Percentiles rank a stretch among this genome's conserved stretches.
These are phyloP conservation scores for Daphoenositta chrysoptera DNA, from an alignment of 2,113 vertebrate species.

Conservation along the genomic window DNA sequence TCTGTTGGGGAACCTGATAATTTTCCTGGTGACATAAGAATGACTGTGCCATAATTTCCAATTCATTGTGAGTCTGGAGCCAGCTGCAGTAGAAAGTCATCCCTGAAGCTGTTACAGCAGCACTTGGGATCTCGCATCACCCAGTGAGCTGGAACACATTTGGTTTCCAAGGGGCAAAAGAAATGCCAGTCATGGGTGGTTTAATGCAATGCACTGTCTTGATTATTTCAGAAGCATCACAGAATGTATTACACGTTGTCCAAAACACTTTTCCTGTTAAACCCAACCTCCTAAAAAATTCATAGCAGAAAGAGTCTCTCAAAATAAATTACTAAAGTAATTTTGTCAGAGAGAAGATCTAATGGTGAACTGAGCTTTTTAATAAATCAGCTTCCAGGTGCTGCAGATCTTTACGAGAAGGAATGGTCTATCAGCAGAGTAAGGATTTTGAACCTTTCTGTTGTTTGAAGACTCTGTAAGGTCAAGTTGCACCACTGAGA, in stretches of 20 bases:
- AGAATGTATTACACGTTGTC: not conserved
- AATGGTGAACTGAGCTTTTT: constrained; percentile 20
- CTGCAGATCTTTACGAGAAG: constrained; percentile 30
- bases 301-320: not conserved
- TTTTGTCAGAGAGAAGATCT: constrained; percentile 23
- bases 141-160: not conserved
- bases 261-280: not conserved
- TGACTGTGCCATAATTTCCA: not conserved
- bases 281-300: not conserved
- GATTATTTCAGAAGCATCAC: not conserved
- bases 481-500: constrained; percentile 53
- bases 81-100: not conserved
- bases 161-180: not conserved
- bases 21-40: not conserved
- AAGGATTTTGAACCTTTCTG: constrained; percentile 57
- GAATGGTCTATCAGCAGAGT: constrained; percentile 48
- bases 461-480: constrained; percentile 53
- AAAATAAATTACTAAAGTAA: constrained; percentile 42
- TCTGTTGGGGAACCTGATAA: not conserved
- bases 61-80: not conserved
- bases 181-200: not conserved
- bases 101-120: not conserved
- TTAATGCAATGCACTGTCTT: not conserved
- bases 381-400: constrained; percentile 57
- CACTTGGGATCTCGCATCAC: not conserved